Conservation (phyloP, 2,113 vertebrate genomes). For the Scopus umbretta region DNA sequence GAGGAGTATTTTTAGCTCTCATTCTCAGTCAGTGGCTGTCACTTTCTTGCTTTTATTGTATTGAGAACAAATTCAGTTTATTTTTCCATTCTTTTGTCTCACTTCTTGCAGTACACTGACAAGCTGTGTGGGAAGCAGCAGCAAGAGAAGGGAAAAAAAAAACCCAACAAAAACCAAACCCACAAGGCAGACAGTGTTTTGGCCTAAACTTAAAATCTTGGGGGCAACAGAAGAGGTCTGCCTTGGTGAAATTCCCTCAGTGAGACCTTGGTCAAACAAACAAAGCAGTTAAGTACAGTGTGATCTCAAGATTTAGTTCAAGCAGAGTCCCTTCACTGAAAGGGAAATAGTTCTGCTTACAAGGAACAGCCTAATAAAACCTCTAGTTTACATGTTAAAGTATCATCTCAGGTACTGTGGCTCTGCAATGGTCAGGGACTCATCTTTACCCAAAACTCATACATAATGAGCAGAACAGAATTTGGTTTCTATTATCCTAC, state of each 20-base stretch:
- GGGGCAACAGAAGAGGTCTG: background rate
- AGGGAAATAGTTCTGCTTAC: background rate
- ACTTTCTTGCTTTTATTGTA: background rate
- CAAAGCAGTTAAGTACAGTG: background rate
- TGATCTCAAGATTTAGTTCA: background rate
- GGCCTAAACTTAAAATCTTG: background rate
- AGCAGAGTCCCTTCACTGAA: background rate
- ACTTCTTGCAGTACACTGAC: background rate
- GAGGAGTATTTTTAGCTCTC: background rate
- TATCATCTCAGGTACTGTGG: background rate
- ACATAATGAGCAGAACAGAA: background rate
- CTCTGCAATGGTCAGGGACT: background rate
- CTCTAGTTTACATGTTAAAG: accelerated
- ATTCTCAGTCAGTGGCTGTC: background rate
- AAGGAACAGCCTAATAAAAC: background rate
- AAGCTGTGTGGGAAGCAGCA: background rate
- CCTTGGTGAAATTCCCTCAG: background rate
- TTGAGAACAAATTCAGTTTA: background rate
- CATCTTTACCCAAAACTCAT: background rate
- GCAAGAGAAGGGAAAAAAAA: background rate
- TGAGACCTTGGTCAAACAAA: background rate
- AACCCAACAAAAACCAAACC: background rate
- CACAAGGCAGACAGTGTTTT: background rate
- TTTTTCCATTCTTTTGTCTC: background rate
- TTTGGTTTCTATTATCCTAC: background rate